A percentile compares a stretch with the other conserved stretches of the same genome.
phyloP scores from a whole-genome alignment of 1,140 invertebrate genomes.

The Hormaphis cornu region DNA sequence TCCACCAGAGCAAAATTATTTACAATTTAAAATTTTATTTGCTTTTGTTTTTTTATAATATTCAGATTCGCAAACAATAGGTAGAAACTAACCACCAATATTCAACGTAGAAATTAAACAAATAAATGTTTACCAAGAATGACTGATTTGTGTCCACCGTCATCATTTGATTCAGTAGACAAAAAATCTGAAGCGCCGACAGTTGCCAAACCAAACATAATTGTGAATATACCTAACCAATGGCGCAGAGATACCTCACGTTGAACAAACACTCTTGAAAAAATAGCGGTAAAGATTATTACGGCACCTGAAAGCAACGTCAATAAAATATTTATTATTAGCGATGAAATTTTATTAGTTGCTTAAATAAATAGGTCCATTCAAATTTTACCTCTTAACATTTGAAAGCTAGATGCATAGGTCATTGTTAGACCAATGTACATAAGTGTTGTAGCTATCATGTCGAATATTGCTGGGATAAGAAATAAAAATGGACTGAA shows the following conservation, averaged over 20 bases:
- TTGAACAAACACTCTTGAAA: constrained; percentile 80
- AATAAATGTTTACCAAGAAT: constrained; percentile 54
- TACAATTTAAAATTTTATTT: no score
- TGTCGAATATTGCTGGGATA: constrained; percentile 76
- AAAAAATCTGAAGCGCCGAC: constrained; percentile 70
- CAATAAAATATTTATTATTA: not conserved
- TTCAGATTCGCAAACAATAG: no score
- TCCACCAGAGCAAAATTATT: no score
- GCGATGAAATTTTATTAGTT: not conserved
- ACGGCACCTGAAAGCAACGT: constrained; percentile 58
- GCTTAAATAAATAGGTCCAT: not conserved
- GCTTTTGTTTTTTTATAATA: no score
- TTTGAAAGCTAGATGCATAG: constrained; percentile 90
- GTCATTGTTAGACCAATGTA: constrained; percentile 86
- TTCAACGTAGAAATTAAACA: no score
- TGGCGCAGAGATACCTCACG: constrained; percentile 56
- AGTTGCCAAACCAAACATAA: constrained; percentile 68
- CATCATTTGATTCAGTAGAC: constrained; percentile 44
- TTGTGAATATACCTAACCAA: constrained; percentile 74
- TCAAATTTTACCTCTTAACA: constrained; percentile 67
- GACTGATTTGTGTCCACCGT: constrained; percentile 64
- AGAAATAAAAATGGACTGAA: constrained; percentile 76
- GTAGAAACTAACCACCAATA: no score
- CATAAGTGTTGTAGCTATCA: constrained; percentile 73
- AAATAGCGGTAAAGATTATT: constrained; percentile 84